Evolutionary conservation across 2,113 vertebrate genomes (phyloP).

Genomic region (Brachyhypopomus occidentalis): DNA sequence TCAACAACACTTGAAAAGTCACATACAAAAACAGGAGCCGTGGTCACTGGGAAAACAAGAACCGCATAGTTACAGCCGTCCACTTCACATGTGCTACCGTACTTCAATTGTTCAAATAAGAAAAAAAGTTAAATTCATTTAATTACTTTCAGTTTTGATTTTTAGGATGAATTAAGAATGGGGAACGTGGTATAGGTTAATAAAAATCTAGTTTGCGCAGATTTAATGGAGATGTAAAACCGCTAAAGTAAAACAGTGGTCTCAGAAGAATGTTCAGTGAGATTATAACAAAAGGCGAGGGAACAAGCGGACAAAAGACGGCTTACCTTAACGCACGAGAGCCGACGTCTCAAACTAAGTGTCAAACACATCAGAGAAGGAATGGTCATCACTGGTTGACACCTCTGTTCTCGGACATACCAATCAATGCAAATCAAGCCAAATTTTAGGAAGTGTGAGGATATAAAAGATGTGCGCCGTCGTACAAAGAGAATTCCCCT

Average conservation of each 20-base stretch:
- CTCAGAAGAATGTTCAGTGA: neutral
- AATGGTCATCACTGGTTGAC: constrained; percentile 60
- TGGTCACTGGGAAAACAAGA: no score
- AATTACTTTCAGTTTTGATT: no score
- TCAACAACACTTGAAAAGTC: constrained; percentile 46
- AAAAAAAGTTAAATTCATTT: neutral
- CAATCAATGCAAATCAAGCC: constrained; percentile 57
- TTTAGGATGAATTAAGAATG: no score
- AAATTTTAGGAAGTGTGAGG: constrained; percentile 41
- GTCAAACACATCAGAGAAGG: constrained; percentile 52
- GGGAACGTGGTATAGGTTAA: neutral
- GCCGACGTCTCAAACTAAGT: constrained; percentile 47
- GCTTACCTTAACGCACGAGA: neutral
- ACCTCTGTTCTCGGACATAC: constrained; percentile 60
- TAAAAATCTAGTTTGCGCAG: neutral
- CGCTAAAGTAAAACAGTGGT: neutral
- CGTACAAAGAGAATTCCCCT: constrained; percentile 20
- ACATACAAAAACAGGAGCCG: no score
- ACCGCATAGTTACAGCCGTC: no score
- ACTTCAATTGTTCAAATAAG: no score
- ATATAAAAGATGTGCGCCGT: constrained; percentile 68
- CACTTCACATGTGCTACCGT: no score
- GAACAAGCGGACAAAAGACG: neutral
- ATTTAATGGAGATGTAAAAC: neutral
- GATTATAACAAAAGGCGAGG: neutral